Base-by-base conservation (phyloP, 2,797 vertebrate species). In the Tokudaia muenninki region DNA sequence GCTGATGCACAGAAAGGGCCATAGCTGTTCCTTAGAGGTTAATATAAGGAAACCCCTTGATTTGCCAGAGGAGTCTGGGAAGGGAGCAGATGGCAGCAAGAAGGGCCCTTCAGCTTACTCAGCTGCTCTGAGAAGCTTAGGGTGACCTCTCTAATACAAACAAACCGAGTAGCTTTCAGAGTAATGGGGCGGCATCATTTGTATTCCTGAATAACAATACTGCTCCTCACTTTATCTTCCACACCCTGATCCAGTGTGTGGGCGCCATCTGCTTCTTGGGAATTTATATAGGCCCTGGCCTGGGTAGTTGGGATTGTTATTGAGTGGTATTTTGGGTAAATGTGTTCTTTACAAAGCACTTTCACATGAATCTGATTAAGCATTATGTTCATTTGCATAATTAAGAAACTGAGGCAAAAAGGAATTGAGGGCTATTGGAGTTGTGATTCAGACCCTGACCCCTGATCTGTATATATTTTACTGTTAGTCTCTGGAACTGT, bases 11-110 rank as follows among this genome's bases (percentile, higher is more conserved):
- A 98, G 98, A 98, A 98, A n/a, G 44, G 83, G 98, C 98, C 98
- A 98, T 98, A 99, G 98, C 99, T 99, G 98, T 99, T 96, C 95
- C 96, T 99, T 99, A 99, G 98, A 99, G 99, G 99, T 99, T 99
- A 99, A 99, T 99, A 98, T 98, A 98, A 98, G 98, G 99, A 98
- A 98, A 99, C 98, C 97, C 98, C 94, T 98, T 98, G 98, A 98
- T 98, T 98, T 98, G 97, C 98, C 97, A 99, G 99, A 99, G 99
- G 99, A 98, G 99, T 98, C 97, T 98, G 98, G 98, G 98, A 98
- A 98, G 98, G 98, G 99, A 99, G 99, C 99, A 99, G 99, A 99
- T 99, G 99, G 99, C 98, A 97, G 96, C 97, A 98, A 98, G 98
- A 98, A 98, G 98, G 96, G 98, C 98, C 98, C 98, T 98, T 96